These are phyloP conservation scores for Cybosia mesomella DNA, from an alignment of 2,888 invertebrate species.

Conservation along the genomic window DNA sequence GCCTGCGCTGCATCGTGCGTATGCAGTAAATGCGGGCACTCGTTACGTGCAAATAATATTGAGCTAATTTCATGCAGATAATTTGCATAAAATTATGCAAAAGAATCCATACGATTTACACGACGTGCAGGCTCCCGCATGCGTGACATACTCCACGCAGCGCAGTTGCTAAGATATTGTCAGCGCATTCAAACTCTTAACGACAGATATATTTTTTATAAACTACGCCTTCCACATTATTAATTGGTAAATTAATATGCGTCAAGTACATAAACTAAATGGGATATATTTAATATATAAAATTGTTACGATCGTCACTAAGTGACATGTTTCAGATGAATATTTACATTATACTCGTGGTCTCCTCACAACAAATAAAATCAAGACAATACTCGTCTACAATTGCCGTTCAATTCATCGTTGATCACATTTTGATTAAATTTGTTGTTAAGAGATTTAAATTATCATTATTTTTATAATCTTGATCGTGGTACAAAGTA, in stretches of 20 bases:
- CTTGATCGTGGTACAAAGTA: constrained; percentile 20
- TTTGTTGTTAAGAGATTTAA: background rate
- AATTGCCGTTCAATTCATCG: background rate
- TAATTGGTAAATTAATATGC: background rate
- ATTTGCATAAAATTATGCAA: too few relatives aligned
- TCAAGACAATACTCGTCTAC: background rate
- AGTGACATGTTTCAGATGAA: constrained; percentile 16
- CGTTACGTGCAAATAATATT: too few relatives aligned
- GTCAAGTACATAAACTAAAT: background rate
- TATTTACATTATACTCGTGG: constrained; percentile 10
- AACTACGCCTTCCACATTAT: background rate
- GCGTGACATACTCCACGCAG: too few relatives aligned
- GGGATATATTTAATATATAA: constrained; percentile 9
- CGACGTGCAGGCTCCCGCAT: too few relatives aligned
- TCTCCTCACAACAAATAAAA: background rate
- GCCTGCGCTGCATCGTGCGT: too few relatives aligned
- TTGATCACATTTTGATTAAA: background rate
- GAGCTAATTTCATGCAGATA: too few relatives aligned
- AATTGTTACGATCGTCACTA: constrained; percentile 14
- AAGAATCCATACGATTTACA: too few relatives aligned
- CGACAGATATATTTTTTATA: background rate
- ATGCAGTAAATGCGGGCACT: too few relatives aligned
- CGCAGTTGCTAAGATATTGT: too few relatives aligned
- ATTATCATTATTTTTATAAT: constrained; percentile 18
- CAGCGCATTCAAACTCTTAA: background rate